phyloP scores from a whole-genome alignment of 2,888 invertebrate genomes.

The Vannuccia rotundouncinata region DNA sequence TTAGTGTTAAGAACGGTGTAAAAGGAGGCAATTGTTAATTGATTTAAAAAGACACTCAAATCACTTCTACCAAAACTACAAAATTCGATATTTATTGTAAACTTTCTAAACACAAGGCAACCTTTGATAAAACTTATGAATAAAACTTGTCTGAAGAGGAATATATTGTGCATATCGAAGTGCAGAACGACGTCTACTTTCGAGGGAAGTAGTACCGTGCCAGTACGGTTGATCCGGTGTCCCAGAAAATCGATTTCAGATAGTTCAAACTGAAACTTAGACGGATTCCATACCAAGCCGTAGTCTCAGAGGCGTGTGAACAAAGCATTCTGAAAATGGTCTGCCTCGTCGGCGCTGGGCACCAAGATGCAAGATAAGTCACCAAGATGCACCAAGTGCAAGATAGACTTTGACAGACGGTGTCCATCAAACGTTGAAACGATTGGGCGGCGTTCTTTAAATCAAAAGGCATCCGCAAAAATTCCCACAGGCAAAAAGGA shows the following conservation, averaged over 20 bases:
- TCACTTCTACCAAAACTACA: too few relatives aligned
- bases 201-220: background rate
- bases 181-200: background rate
- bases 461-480: conserved; percentile 38
- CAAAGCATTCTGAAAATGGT: conserved; percentile 38
- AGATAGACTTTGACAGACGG: background rate
- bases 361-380: conserved; percentile 38
- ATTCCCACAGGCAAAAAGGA: conserved; percentile 36
- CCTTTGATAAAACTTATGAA: too few relatives aligned
- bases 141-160: too few relatives aligned
- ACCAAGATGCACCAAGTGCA: background rate
- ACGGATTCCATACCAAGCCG: conserved; percentile 38
- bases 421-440: conserved; percentile 37
- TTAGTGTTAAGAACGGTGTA: too few relatives aligned
- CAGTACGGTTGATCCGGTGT: conserved; percentile 16
- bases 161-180: too few relatives aligned
- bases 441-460: conserved; percentile 35
- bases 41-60: too few relatives aligned
- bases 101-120: too few relatives aligned
- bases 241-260: conserved; percentile 23
- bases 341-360: conserved; percentile 34
- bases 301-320: conserved; percentile 38
- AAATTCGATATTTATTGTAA: too few relatives aligned
- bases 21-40: too few relatives aligned
- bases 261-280: conserved; percentile 39